Percentiles rank a stretch among this genome's conserved stretches.
phyloP scores from a whole-genome alignment of 1,140 invertebrate species.

The Drosophila lowei region DNA sequence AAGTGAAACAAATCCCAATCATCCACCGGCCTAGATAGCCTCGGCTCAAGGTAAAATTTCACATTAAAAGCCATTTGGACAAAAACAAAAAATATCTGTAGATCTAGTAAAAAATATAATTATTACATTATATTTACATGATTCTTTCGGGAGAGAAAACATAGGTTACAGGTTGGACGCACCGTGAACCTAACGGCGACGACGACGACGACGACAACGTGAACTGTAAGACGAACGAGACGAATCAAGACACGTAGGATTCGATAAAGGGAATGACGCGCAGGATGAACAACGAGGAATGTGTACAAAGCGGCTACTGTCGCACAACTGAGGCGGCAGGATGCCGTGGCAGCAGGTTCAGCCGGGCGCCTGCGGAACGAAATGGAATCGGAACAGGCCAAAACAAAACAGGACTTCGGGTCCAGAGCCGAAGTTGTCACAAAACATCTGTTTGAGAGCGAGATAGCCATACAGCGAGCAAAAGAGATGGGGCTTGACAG shows the following conservation, averaged over 20 bases:
- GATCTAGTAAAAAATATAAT: too few relatives aligned
- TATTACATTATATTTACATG: too few relatives aligned
- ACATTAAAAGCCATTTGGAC: too few relatives aligned
- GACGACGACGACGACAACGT: too few relatives aligned
- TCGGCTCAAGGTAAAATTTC: conserved; percentile 87
- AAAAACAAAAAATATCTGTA: too few relatives aligned
- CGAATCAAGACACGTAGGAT: too few relatives aligned
- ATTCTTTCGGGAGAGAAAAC: too few relatives aligned
- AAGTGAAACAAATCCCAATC: conserved; percentile 99
- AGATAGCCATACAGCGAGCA: conserved; percentile 21
- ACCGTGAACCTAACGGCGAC: too few relatives aligned
- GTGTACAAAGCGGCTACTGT: conserved; percentile 78
- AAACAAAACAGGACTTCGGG: conserved; percentile 52
- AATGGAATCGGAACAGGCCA: conserved; percentile 58
- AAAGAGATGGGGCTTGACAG: conserved; percentile 2
- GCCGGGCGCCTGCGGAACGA: conserved; percentile 52
- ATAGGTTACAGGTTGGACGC: too few relatives aligned
- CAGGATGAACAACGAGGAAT: conserved; percentile 61
- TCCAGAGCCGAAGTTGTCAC: conserved; percentile 14
- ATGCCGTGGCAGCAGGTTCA: conserved; percentile 41
- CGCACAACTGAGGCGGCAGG: conserved; percentile 39
- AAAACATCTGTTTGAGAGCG: conserved; percentile 21
- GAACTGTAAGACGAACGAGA: too few relatives aligned
- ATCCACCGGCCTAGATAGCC: conserved; percentile 99
- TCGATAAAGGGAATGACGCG: conserved; percentile 81